Base-by-base conservation (phyloP, 2,113 vertebrate species). In the Mustela lutreola region DNA sequence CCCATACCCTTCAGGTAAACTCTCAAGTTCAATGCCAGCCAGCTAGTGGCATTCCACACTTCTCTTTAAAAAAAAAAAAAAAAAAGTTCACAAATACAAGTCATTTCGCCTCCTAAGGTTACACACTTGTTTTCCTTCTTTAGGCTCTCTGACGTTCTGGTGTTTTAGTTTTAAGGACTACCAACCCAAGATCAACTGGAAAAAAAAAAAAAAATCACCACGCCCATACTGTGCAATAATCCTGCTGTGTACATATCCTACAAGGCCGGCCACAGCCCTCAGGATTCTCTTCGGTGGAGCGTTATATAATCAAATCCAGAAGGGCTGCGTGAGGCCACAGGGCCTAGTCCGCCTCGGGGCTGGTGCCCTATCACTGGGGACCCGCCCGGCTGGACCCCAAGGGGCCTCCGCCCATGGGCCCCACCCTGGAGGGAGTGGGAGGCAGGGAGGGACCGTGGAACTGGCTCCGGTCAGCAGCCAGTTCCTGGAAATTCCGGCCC, bases 401-500 rank as follows among this genome's bases (percentile, higher is more conserved):
- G 91, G 92, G 95, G 95, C 90, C 97, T 98, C 97, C 97, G 96
- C 98, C 98, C 98, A 48, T 33, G 88, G 21, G 96, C 97, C 88
- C 97, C 98, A 97, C 98, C 98, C 98, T 78, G 58, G 19, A 94
- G 97, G 90, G 92, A 95, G 97, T 95, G 84, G 83, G 97, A 97
- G 96, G 90, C 76, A 89, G 96, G 98, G 95, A 97, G 95, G 97
- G 95, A 39, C 87, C 89, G 96, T n/a, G 83, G 89, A 33, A 18
- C 31, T 92, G 96, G 96, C 96, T 93, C 67, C 21, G 1, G 84
- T 87, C 92, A 73, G 97, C 88, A 83, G 95, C 95, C 80, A 94
- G 97, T 98, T 98, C 97, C 97, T 98, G 97, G 97, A 98, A 98
- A 98, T 96, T 98, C 97, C 89, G 2, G 95, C 97, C 96, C 86